Percentiles rank a stretch among this genome's conserved stretches.
phyloP scores from a whole-genome alignment of 2,113 vertebrate species.

The Odocoileus hemionus region DNA sequence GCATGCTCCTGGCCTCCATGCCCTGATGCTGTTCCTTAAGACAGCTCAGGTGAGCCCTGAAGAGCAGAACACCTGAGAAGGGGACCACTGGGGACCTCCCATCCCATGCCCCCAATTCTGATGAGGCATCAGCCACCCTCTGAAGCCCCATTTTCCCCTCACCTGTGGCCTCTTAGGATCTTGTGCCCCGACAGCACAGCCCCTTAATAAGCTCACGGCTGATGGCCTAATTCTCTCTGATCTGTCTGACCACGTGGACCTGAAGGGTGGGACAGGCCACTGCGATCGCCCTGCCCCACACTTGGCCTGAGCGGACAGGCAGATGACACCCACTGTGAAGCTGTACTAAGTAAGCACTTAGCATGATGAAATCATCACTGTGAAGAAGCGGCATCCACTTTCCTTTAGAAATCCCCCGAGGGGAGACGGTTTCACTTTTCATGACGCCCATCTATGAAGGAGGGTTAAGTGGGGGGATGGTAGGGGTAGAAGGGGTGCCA shows the following conservation, averaged over 20 bases:
- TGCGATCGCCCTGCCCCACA: accelerated
- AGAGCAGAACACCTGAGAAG: background rate
- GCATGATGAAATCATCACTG: constrained; percentile 67
- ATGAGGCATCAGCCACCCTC: background rate
- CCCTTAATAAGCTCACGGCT: background rate
- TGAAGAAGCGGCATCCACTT: constrained; percentile 67
- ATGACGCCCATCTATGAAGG: constrained; percentile 73
- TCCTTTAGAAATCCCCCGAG: constrained; percentile 71
- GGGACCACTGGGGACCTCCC: background rate
- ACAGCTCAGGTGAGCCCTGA: background rate
- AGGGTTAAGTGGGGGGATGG: constrained; percentile 46
- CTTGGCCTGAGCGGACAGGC: background rate
- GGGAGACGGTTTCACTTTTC: constrained; percentile 75
- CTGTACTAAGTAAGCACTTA: constrained; percentile 37
- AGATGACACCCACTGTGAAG: background rate
- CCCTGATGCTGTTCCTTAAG: background rate
- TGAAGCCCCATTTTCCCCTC: background rate
- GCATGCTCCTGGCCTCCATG: background rate
- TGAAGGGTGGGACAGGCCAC: background rate
- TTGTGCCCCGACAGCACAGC: background rate
- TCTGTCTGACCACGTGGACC: background rate
- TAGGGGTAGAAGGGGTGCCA: background rate
- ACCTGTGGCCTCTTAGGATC: background rate
- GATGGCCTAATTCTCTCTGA: background rate
- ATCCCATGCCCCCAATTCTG: background rate